Percentiles rank a stretch among this genome's conserved stretches.
phyloP scores from a whole-genome alignment of 2,888 invertebrate species.

The Carpatolechia fugitivella region DNA sequence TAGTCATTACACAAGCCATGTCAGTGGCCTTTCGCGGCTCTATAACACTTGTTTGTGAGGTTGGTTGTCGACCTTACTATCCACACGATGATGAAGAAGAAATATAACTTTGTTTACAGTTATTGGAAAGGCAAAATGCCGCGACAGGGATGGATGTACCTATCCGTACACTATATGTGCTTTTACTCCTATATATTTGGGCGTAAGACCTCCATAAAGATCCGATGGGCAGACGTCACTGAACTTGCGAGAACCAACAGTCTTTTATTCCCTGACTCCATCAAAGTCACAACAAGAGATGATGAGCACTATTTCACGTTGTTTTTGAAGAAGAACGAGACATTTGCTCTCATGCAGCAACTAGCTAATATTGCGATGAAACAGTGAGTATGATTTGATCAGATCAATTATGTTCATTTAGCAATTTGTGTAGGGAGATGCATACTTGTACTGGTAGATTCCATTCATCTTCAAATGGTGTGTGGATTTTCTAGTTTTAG shows the following conservation, averaged over 20 bases:
- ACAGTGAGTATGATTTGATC: slow-evolving; percentile 74
- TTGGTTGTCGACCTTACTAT: too few species aligned
- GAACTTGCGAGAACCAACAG: slow-evolving; percentile 88
- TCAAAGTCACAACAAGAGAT: slow-evolving; percentile 91
- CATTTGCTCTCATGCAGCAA: slow-evolving; percentile 95
- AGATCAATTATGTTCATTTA: neutral
- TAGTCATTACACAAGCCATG: too few species aligned
- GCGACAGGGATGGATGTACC: slow-evolving; percentile 97
- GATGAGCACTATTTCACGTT: slow-evolving; percentile 94
- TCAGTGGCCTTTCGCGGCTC: too few species aligned
- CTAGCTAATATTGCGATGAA: slow-evolving; percentile 98
- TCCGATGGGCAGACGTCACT: slow-evolving; percentile 94
- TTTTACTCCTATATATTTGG: slow-evolving; percentile 98
- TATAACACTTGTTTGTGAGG: too few species aligned
- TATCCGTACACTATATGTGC: slow-evolving; percentile 97
- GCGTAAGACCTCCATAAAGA: slow-evolving; percentile 90
- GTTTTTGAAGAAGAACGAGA: slow-evolving; percentile 93
- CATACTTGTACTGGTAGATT: neutral
- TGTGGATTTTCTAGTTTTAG: neutral
- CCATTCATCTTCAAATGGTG: neutral
- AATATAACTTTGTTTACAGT: slow-evolving; percentile 73
- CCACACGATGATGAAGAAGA: too few species aligned
- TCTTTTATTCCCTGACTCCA: slow-evolving; percentile 89
- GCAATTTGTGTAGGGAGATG: neutral
- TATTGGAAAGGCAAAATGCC: slow-evolving; percentile 96